Base-by-base conservation (phyloP, 2,113 vertebrate species). In the Himantopus leucocephalus region DNA sequence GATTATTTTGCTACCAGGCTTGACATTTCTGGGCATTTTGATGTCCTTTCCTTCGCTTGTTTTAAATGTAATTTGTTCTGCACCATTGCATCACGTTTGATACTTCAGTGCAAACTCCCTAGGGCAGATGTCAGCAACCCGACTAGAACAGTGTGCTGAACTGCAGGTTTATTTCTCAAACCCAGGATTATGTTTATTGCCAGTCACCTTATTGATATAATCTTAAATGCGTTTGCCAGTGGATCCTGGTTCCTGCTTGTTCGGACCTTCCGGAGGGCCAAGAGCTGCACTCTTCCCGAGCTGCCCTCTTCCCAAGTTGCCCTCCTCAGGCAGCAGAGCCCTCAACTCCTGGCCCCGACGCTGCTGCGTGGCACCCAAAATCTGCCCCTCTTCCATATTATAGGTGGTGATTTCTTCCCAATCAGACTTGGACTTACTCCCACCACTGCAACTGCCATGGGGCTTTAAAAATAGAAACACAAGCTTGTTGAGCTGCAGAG, bases 1-100 rank as follows among this genome's bases (percentile, higher is more conserved):
- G 60, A 86, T 77, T 74, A 72, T 64, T 94, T 81, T 85, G 30
- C 73, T 87, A 87, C 20, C 11, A 89, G 53, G 22, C 35, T 48
- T 95, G 66, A 78, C 13, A 76, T 73, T 92, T 94, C 73, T 66
- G n/a, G 48, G 50, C 10, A 81, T 87, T 79, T 58, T 94, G 9
- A 76, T 55, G 45, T 76, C 66, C 34, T 86, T 91, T 95, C 48
- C 53, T 66, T 90, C 10, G 2, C 82, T 64, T 89, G 41, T 73
- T 73, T 92, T 90, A 91, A 85, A 80, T 63, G 48, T 19, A 90
- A 90, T 94, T 95, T 94, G 58, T 73, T 90, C 77, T 66, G 37
- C 53, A 64, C 16, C 53, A 35, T 34, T 88, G 76, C 35, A 76
- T 75, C 53, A 3, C 24, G 22, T 88, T 96, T 79, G 78, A 59